These are phyloP conservation scores for Saguinus midas DNA, from an alignment of 2,113 vertebrate species.

Conservation along the genomic window DNA sequence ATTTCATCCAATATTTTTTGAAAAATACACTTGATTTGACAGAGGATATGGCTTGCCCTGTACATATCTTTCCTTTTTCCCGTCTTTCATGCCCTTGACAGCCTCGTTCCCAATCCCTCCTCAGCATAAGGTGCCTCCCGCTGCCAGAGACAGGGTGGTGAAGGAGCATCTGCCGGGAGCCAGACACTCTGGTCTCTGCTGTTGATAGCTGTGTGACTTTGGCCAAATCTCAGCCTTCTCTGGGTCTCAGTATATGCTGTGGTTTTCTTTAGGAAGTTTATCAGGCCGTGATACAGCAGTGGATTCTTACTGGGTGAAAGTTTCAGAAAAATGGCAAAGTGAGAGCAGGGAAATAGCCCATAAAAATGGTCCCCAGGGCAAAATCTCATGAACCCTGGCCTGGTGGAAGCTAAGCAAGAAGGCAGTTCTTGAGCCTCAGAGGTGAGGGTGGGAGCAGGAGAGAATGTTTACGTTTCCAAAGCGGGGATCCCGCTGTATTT, in stretches of 20 bases:
- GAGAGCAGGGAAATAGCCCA: background rate
- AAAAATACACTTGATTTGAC: background rate
- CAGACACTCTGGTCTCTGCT: background rate
- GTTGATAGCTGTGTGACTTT: background rate
- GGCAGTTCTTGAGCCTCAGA: background rate
- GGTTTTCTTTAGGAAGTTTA: background rate
- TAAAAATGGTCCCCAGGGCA: background rate
- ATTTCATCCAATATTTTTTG: background rate
- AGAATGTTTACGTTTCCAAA: background rate
- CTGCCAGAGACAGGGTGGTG: background rate
- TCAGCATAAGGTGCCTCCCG: background rate
- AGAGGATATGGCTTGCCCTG: background rate
- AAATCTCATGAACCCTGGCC: background rate
- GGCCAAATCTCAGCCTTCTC: background rate
- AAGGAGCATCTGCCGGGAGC: background rate
- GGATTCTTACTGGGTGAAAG: background rate
- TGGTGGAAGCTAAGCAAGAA: background rate
- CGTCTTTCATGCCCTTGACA: background rate
- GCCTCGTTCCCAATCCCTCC: background rate
- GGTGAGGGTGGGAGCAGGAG: background rate
- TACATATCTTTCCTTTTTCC: background rate
- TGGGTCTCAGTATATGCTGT: background rate
- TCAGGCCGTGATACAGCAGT: background rate
- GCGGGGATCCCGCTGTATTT: background rate
- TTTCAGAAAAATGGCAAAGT: background rate